Conservation (phyloP, 1,140 invertebrate species). For the Zophobas morio region DNA sequence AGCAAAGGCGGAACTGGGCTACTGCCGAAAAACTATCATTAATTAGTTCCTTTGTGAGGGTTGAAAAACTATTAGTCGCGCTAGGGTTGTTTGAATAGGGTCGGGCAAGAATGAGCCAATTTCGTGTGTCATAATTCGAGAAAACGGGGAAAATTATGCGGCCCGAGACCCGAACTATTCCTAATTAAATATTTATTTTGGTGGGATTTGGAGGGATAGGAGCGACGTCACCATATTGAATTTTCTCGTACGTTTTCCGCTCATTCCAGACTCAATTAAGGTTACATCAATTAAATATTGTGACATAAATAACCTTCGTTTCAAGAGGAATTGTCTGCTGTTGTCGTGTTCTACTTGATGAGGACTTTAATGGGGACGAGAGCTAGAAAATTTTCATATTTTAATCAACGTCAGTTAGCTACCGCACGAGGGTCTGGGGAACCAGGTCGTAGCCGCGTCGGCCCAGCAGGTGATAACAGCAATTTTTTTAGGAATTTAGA, state of each 20-base stretch:
- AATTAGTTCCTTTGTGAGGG: no score
- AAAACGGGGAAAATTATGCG: slow-evolving; percentile 8
- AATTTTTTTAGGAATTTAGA: no score
- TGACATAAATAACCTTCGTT: slow-evolving; percentile 5
- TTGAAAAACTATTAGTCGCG: no score
- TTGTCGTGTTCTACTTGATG: background rate
- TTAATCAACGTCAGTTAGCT: no score
- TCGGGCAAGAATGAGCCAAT: background rate
- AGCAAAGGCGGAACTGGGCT: no score
- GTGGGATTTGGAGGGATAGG: background rate
- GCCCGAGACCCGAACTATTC: slow-evolving; percentile 4
- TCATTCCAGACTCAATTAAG: slow-evolving; percentile 1
- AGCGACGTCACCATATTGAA: background rate
- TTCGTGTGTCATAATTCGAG: slow-evolving; percentile 6
- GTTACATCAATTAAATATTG: background rate
- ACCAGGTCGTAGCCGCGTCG: no score
- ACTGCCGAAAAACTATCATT: no score
- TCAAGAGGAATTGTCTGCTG: background rate
- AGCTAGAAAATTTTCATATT: no score
- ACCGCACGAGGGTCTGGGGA: no score
- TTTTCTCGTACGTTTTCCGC: background rate
- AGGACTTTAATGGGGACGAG: no score
- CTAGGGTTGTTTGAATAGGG: slow-evolving; percentile 1
- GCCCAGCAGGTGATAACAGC: no score
- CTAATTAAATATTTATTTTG: slow-evolving; percentile 25